Percentiles rank a stretch among this genome's conserved stretches.
These are phyloP conservation scores for Schizopygopsis pylzovi DNA, from an alignment of 2,797 vertebrate species.

Conservation along the genomic window DNA sequence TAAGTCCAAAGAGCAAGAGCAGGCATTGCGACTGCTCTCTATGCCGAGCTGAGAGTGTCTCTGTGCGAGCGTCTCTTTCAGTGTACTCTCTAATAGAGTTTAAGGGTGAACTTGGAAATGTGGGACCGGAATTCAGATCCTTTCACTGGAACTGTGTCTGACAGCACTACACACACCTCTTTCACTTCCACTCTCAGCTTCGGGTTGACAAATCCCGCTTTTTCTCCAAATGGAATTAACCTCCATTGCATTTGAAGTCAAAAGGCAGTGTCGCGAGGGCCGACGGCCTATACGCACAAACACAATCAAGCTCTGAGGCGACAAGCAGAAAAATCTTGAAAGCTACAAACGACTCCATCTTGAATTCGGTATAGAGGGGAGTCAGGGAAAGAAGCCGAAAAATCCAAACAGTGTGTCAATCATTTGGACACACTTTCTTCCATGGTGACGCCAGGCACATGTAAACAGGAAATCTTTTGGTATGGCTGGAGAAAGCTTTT, in stretches of 20 bases:
- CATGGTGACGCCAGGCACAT: slow-evolving; percentile 43
- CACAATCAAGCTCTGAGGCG: slow-evolving; percentile 38
- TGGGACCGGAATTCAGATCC: slow-evolving; percentile 24
- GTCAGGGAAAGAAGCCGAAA: slow-evolving; percentile 1
- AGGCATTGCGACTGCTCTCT: slow-evolving; percentile 9
- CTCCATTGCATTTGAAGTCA: slow-evolving; percentile 47
- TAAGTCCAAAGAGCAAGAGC: slow-evolving; percentile 32
- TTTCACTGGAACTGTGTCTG: slow-evolving; percentile 28
- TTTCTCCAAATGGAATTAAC: slow-evolving; percentile 56
- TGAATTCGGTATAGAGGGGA: slow-evolving; percentile 16
- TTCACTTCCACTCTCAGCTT: slow-evolving; percentile 31
- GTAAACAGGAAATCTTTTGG: slow-evolving; percentile 59
- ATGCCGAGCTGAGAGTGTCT: slow-evolving; percentile 5
- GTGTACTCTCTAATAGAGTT: slow-evolving; percentile 50
- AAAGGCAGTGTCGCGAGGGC: slow-evolving; percentile 16
- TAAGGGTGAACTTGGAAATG: slow-evolving; percentile 47
- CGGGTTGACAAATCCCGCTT: slow-evolving; percentile 33
- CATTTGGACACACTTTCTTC: slow-evolving; percentile 45
- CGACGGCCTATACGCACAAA: slow-evolving; percentile 24
- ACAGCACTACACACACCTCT: slow-evolving; percentile 18
- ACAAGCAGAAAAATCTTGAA: slow-evolving; percentile 43
- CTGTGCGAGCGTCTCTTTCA: slow-evolving; percentile 11
- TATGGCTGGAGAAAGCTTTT: slow-evolving; percentile 51
- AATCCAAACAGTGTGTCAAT: slow-evolving; percentile 51
- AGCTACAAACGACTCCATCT: slow-evolving; percentile 37